phyloP scores from a whole-genome alignment of 1,140 invertebrate species.

The Philaenus spumarius region DNA sequence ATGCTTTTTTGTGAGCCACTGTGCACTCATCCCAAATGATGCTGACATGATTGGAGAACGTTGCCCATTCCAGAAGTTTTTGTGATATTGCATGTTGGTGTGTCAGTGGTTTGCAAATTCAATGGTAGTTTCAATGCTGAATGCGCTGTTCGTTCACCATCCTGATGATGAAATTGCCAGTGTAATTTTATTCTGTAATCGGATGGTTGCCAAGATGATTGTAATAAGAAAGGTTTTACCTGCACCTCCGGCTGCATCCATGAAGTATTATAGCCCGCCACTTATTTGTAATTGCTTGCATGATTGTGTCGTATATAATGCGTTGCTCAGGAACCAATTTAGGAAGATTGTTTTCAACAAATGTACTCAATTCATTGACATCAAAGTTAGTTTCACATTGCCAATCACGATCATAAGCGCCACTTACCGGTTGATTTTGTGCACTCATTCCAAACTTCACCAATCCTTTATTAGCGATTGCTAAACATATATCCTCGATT shows the following conservation, averaged over 20 bases:
- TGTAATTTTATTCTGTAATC: conserved; percentile 35
- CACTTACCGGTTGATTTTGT: neutral
- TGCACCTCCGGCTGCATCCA: conserved; percentile 26
- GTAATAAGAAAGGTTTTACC: conserved; percentile 34
- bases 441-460: conserved; percentile 11
- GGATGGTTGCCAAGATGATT: conserved; percentile 37
- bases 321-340: too few relatives aligned
- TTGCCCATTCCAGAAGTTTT: conserved; percentile 26
- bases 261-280: conserved; percentile 15
- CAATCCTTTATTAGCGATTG: conserved; percentile 25
- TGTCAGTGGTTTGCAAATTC: conserved; percentile 14
- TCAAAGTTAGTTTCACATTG: neutral
- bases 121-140: conserved; percentile 42
- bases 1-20: conserved; percentile 31
- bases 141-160: conserved; percentile 44
- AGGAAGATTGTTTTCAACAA: too few relatives aligned
- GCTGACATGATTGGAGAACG: conserved; percentile 25
- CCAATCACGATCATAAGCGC: neutral
- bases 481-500: conserved; percentile 38
- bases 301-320: conserved; percentile 15
- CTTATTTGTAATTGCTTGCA: conserved; percentile 3
- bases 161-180: conserved; percentile 45
- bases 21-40: conserved; percentile 41
- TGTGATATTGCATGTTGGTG: conserved; percentile 28
- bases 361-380: neutral